These are phyloP conservation scores for Cherax destructor DNA, from an alignment of 1,140 invertebrate species.

Conservation along the genomic window DNA sequence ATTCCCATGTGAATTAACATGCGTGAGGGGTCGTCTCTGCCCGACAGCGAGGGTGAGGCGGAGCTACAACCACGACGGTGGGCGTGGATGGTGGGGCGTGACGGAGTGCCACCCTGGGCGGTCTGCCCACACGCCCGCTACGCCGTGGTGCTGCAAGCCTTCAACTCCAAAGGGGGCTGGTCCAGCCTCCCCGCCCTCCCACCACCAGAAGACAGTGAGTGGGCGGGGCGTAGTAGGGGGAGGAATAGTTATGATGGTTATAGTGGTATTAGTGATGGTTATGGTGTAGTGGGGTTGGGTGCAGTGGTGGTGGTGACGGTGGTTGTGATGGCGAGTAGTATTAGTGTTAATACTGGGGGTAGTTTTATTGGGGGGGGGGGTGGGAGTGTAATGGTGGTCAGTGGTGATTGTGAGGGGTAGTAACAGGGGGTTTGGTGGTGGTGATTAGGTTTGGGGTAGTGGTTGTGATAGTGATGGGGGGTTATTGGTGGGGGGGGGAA, in stretches of 20 bases:
- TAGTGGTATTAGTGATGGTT: no score
- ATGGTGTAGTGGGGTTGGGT: no score
- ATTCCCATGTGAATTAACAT: background rate
- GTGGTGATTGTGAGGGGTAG: background rate
- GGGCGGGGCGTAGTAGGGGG: background rate
- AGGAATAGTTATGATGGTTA: no score
- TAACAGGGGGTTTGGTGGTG: no score
- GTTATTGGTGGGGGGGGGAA: no score
- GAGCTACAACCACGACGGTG: constrained; percentile 67
- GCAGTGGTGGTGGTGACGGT: no score
- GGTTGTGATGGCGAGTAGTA: no score
- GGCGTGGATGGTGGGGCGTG: constrained; percentile 73
- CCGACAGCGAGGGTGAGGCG: constrained; percentile 39
- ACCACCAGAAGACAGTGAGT: constrained; percentile 83
- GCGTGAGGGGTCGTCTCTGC: background rate
- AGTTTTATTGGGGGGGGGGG: no score
- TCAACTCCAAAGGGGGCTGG: constrained; percentile 95
- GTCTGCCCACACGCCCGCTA: constrained; percentile 79
- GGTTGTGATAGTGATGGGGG: background rate
- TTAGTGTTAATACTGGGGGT: no score
- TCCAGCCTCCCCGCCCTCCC: constrained; percentile 87
- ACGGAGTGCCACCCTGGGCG: constrained; percentile 57
- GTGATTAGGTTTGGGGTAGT: no score
- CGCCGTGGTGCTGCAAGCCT: constrained; percentile 95
- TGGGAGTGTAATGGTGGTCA: no score